These are phyloP conservation scores for Syrphus vitripennis DNA, from an alignment of 2,888 invertebrate species.

Conservation along the genomic window DNA sequence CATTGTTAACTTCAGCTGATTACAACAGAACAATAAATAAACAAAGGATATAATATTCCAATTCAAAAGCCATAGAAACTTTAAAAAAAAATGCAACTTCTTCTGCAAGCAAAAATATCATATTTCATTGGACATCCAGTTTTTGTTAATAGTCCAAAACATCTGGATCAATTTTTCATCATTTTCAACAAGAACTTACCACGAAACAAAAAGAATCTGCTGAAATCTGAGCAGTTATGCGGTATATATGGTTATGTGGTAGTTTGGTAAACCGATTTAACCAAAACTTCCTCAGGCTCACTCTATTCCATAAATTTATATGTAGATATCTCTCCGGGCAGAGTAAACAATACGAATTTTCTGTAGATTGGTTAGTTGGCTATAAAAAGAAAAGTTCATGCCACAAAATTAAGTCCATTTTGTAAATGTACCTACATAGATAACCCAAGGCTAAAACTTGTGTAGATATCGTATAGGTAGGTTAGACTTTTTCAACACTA, in stretches of 20 bases:
- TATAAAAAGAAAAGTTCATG: background rate
- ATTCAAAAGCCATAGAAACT: background rate
- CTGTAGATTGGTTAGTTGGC: background rate
- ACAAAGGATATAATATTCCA: background rate
- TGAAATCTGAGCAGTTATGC: background rate
- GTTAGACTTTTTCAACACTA: background rate
- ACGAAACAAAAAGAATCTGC: background rate
- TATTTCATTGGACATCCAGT: background rate
- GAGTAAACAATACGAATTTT: background rate
- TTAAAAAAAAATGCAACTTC: background rate
- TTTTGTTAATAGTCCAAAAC: background rate
- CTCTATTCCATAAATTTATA: background rate
- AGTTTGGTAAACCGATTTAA: background rate
- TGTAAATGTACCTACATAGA: too few species aligned
- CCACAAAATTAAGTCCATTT: conserved; percentile 10
- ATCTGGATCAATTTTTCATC: background rate
- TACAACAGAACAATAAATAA: background rate
- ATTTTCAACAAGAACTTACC: background rate
- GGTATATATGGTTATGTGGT: too few species aligned
- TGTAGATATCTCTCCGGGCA: background rate
- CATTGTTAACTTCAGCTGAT: background rate
- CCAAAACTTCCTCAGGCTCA: background rate
- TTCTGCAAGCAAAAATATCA: too few species aligned
- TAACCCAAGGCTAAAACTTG: background rate
- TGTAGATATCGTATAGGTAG: too few species aligned